Conservation (phyloP, 2,888 invertebrate species). For the Euplagia quadripunctaria region DNA sequence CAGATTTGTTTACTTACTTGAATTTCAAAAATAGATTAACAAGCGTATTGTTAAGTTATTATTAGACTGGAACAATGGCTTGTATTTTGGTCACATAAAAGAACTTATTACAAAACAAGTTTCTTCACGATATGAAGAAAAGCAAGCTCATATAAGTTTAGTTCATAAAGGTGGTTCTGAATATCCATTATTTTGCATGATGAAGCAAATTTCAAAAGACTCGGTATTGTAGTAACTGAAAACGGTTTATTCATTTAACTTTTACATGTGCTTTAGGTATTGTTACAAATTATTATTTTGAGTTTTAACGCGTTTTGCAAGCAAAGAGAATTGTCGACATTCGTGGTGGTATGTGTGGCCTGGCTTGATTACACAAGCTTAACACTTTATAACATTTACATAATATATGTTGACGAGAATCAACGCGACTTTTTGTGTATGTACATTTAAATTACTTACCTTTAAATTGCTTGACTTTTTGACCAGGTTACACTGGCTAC, state of each 20-base stretch:
- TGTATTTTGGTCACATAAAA: background rate
- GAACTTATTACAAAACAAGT: slow-evolving; percentile 3
- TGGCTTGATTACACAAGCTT: no score
- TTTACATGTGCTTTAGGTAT: background rate
- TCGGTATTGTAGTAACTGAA: background rate
- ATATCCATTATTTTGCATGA: slow-evolving; percentile 15
- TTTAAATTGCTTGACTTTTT: no score
- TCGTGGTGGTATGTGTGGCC: no score
- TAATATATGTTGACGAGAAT: no score
- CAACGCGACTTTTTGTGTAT: no score
- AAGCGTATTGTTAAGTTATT: background rate
- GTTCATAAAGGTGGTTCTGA: background rate
- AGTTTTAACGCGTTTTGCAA: background rate
- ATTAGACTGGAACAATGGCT: background rate
- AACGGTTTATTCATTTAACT: background rate
- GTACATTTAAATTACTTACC: no score
- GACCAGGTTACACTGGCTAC: no score
- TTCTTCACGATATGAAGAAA: slow-evolving; percentile 1
- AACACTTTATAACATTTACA: no score
- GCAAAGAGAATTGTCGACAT: no score
- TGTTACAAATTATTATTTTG: background rate
- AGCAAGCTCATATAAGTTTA: slow-evolving; percentile 1
- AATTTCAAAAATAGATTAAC: background rate
- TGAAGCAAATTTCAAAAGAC: background rate
- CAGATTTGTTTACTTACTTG: background rate